Base-by-base conservation (phyloP, 2,888 invertebrate species). In the Papilio protenor region DNA sequence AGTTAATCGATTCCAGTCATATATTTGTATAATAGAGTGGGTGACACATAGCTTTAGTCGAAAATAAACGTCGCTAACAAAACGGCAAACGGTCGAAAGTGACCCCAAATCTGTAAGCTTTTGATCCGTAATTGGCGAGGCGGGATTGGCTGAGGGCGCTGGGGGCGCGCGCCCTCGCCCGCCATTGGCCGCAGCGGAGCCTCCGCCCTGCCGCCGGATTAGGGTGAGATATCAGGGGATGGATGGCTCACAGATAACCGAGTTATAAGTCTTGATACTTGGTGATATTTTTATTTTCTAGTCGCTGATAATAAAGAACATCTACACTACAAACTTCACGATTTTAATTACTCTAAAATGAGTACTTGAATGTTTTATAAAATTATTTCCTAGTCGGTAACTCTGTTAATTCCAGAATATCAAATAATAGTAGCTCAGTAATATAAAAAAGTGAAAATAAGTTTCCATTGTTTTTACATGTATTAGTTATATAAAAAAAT, bases 31-130 rank as follows among this genome's bases (percentile, higher is more conserved):
- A 61, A 27, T 18, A 16, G 21, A 64, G 55, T 57, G 66, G 52
- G 66, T 40, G 72, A 78, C 75, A 75, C 78, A 75, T 75, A 78
- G 78, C 75, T 77, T 77, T 82, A 83, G 81, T 81, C 79, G 79
- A 81, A 78, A 83, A 82, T 84, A 83, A 83, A 79, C 81, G 81
- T 73, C 81, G 71, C 72, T 59, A 81, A 84, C 84, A 89, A 88
- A 88, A 85, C 87, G 87, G 86, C 86, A 90, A 92, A 87, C 86
- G 87, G 82, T 84, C 85, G 85, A 89, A 92, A 89, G 89, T 87
- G 91, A 92, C 93, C 94, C 93, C 91, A 92, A 94, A 94, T 89
- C 87, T 89, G 87, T 85, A 80, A 84, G 85, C 89, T 88, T 90
- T 90, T 91, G 91, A 92, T 90, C 90, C 87, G 79, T 93, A 92